phyloP scores from a whole-genome alignment of 2,888 invertebrate species.

The Hemistola chrysoprasaria region DNA sequence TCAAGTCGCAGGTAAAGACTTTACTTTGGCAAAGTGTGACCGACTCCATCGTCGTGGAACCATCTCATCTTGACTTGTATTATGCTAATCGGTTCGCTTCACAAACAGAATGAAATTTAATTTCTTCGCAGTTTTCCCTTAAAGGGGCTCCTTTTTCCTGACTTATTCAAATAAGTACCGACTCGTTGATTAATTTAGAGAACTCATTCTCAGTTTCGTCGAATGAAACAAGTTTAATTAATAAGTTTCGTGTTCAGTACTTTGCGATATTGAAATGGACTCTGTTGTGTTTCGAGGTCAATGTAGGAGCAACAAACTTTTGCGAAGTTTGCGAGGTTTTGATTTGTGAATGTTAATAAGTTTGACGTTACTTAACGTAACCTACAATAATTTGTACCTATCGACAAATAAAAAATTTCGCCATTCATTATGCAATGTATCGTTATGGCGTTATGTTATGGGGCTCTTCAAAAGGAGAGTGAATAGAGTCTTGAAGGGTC shows the following conservation, averaged over 20 bases:
- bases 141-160: constrained; percentile 66
- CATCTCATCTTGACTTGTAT: constrained; percentile 66
- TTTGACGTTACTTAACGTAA: constrained; percentile 9
- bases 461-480: no score
- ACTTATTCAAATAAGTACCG: constrained; percentile 57
- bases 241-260: constrained; percentile 57
- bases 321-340: constrained; percentile 21
- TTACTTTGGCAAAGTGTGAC: constrained; percentile 22
- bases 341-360: constrained; percentile 21
- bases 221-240: constrained; percentile 76
- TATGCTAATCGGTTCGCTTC: constrained; percentile 67
- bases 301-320: constrained; percentile 21
- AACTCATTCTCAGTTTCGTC: constrained; percentile 70
- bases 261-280: constrained; percentile 28
- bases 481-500: no score
- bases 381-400: no score
- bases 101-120: constrained; percentile 71
- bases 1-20: constrained; percentile 13
- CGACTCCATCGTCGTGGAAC: constrained; percentile 6
- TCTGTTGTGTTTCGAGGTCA: constrained; percentile 25
- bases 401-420: no score
- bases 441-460: no score
- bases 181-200: constrained; percentile 67
- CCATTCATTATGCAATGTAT: no score
- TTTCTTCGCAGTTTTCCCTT: constrained; percentile 56